phyloP scores from a whole-genome alignment of 2,113 vertebrate species.

The Poicephalus meyeri region DNA sequence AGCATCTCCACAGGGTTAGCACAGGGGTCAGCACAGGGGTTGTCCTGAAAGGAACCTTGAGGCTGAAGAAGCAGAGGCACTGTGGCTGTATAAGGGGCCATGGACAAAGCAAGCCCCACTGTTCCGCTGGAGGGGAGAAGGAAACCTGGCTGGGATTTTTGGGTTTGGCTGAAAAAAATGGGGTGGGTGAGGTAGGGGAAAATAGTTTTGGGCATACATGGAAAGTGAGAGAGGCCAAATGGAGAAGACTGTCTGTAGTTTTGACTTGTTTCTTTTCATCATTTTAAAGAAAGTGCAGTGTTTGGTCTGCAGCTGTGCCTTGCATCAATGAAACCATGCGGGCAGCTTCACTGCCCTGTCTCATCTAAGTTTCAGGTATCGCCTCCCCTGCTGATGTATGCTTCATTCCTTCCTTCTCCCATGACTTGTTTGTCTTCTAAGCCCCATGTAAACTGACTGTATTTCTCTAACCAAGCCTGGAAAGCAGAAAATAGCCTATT shows the following conservation, averaged over 20 bases:
- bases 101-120: background rate
- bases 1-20: background rate
- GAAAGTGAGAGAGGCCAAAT: background rate
- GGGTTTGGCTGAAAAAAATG: background rate
- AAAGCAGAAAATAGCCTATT: background rate
- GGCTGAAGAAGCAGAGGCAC: background rate
- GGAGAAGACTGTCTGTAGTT: background rate
- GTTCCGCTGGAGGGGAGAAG: background rate
- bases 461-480: background rate
- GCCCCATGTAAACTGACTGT: background rate
- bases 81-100: no score
- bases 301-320: background rate
- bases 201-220: background rate
- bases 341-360: background rate
- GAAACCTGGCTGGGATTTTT: background rate
- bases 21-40: accelerated
- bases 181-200: no score
- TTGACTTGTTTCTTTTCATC: background rate
- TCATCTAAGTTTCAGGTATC: background rate
- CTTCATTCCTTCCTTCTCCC: background rate
- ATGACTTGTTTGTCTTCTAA: background rate
- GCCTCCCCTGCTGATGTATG: background rate
- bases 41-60: background rate
- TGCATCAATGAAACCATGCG: background rate
- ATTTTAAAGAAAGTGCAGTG: background rate